Conservation (phyloP, 2,797 vertebrate species). For the Natrix natrix region DNA sequence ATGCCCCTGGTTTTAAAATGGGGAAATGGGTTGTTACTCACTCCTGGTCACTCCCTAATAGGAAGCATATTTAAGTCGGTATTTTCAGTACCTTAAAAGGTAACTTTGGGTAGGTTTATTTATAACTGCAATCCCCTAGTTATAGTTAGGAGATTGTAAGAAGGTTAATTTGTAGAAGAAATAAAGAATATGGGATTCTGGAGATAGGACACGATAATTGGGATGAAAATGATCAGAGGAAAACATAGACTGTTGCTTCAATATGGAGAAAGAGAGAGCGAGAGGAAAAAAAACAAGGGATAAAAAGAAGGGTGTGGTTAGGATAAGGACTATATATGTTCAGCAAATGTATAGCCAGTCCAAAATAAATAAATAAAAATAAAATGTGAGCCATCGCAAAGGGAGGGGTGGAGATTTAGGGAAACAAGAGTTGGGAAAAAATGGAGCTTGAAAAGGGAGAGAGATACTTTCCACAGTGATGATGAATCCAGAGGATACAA, state of each 20-base stretch:
- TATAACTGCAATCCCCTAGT: neutral
- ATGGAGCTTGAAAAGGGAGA: neutral
- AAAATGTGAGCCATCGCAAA: neutral
- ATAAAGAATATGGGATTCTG: neutral
- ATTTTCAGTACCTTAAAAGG: neutral
- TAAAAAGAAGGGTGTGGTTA: neutral
- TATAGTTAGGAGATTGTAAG: neutral
- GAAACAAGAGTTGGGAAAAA: neutral
- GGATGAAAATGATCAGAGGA: neutral
- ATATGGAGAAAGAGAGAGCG: neutral
- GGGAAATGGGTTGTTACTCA: neutral
- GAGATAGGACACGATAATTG: neutral
- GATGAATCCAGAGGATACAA: neutral
- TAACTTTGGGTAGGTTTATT: neutral
- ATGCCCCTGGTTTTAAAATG: neutral
- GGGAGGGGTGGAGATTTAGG: neutral
- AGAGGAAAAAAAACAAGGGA: neutral
- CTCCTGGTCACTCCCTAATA: neutral
- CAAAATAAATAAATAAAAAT: neutral
- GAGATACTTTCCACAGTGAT: neutral
- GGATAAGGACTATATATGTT: neutral
- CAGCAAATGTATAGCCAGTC: neutral
- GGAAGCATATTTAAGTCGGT: neutral
- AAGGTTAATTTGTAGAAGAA: neutral
- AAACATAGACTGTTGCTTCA: neutral